These are phyloP conservation scores for Nezara viridula DNA, from an alignment of 2,888 invertebrate species.

Conservation along the genomic window DNA sequence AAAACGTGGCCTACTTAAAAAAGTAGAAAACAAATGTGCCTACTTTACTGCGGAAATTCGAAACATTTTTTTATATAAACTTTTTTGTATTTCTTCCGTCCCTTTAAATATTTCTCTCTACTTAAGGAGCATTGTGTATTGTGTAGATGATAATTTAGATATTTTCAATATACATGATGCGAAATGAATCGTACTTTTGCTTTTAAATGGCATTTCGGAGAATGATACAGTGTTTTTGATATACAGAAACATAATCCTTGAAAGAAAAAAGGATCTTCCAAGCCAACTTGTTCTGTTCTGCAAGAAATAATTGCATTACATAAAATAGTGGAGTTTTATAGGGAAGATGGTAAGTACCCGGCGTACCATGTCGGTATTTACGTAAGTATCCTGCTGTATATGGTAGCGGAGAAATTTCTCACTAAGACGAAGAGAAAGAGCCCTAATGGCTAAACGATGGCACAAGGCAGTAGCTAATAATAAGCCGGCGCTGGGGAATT, in stretches of 20 bases:
- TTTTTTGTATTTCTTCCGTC: too few species aligned
- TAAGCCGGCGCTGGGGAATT: constrained; percentile 37
- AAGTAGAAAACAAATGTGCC: too few species aligned
- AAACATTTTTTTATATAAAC: too few species aligned
- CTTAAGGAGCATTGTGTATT: too few species aligned
- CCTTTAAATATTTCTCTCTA: too few species aligned
- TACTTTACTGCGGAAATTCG: too few species aligned
- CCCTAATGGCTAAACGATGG: constrained; percentile 42
- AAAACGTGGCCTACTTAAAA: too few species aligned
- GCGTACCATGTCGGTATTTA: neutral
- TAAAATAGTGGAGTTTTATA: neutral
- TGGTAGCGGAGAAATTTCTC: constrained; percentile 38
- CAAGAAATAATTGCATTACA: constrained; percentile 7
- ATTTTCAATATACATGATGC: too few species aligned
- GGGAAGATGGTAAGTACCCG: neutral
- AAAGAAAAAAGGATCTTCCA: neutral
- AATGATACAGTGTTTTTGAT: neutral
- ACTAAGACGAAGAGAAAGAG: neutral
- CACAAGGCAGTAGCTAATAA: constrained; percentile 37
- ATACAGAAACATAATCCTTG: neutral
- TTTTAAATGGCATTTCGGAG: too few species aligned
- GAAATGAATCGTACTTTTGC: too few species aligned
- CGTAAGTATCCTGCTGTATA: constrained; percentile 23
- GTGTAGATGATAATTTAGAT: too few species aligned
- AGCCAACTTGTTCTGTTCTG: neutral